Conservation (phyloP, 2,797 vertebrate genomes). For the Megaceryle alcyon region DNA sequence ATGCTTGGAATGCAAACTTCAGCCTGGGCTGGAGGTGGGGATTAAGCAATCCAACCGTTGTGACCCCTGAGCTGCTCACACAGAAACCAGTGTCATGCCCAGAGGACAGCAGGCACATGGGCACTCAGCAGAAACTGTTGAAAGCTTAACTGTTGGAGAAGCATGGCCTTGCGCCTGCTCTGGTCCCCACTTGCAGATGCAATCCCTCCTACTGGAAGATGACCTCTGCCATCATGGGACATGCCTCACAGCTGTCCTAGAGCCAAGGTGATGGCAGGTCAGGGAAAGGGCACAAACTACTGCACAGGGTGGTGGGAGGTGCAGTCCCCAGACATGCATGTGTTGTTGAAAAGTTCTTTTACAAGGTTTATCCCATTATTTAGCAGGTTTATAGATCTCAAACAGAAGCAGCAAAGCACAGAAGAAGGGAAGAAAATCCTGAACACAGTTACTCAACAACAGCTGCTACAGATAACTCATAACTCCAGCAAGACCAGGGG, state of each 20-base stretch:
- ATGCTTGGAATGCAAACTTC: background rate
- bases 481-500: background rate
- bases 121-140: background rate
- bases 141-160: background rate
- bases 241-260: background rate
- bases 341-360: background rate
- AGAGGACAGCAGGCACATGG: background rate
- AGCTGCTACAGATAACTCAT: background rate
- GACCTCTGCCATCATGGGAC: background rate
- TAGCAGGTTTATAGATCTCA: background rate
- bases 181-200: background rate
- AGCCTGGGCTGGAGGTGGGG: background rate
- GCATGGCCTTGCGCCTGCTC: background rate
- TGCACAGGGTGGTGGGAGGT: background rate
- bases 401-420: background rate
- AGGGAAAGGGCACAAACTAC: background rate
- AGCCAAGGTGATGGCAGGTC: rapidly evolving
- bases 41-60: background rate
- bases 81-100: background rate
- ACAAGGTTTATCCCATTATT: background rate
- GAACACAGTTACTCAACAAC: background rate
- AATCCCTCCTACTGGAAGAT: background rate
- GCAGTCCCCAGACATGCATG: background rate
- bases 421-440: background rate
- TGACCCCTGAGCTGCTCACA: background rate